Base-by-base conservation (phyloP, 2,888 invertebrate genomes). In the Calameuta idolon region DNA sequence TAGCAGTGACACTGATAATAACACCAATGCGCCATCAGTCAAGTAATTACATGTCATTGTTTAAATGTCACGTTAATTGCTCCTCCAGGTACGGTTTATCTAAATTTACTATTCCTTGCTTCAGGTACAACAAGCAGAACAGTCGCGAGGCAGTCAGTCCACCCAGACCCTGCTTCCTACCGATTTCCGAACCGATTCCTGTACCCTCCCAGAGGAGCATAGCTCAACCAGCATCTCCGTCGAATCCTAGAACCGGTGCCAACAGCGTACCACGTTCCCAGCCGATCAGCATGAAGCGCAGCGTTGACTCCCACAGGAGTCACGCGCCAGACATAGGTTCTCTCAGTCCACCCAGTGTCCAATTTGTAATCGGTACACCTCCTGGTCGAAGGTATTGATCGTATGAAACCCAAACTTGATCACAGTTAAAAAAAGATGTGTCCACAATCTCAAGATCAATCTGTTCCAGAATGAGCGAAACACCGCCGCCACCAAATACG, bases 301-400 rank as follows among this genome's bases (percentile, higher is more conserved):
- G 95, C 81, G 87, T 87, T 74, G 96, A 95, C 88, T 89, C 92
- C 34, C 94, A 95, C 87, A 94, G 95, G 85, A 95, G 94, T 85
- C 88, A 92, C 82, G 94, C 94, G 80, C 95, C 95, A 84, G 97
- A 98, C 92, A 96, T 98, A 84, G 97, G 96, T 88, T 98, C 98
- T 11, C 94, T 98, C 82, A 98, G 98, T 75, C 98, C 98, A 81
- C 98, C 98, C 82, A 95, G 97, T 85, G 95, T 97, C 76, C 96
- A 97, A 90, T 97, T 97, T 92, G 94, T 95, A 77, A 96, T 98
- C 92, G 97, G 97, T 79, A 97, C 98, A 76, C 97, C 98, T 78
- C 97, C 97, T 74, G 94, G 95, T 75, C 93, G 93, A 84, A 93
- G 94, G 87, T 88, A 84, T 87, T 94, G 94, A 79, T 94, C 94